Conservation (phyloP, 1,140 invertebrate genomes). For the Caenorhabditis remanei region DNA sequence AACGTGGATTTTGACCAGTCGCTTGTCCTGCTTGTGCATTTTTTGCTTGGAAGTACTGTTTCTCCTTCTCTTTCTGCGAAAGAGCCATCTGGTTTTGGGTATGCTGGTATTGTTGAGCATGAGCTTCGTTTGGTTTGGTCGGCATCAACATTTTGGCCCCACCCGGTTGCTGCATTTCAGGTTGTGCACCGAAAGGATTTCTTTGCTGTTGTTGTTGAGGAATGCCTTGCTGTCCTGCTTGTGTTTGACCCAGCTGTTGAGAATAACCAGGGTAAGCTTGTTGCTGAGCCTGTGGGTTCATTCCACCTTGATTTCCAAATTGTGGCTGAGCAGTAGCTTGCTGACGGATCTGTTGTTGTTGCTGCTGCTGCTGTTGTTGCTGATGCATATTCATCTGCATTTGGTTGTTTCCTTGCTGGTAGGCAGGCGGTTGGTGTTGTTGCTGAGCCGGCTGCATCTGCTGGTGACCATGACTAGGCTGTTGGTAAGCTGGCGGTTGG, state of each 20-base stretch:
- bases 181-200: slow-evolving; percentile 12
- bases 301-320: neutral
- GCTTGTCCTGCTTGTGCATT: neutral
- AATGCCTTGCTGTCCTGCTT: neutral
- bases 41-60: slow-evolving; percentile 35
- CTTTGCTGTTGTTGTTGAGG: slow-evolving; percentile 21
- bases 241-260: neutral
- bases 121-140: neutral
- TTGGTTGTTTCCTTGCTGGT: slow-evolving; percentile 8
- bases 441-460: neutral
- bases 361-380: neutral
- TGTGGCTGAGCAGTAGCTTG: neutral
- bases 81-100: slow-evolving; percentile 6
- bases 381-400: slow-evolving; percentile 32
- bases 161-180: slow-evolving; percentile 7
- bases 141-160: neutral
- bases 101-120: slow-evolving; percentile 40
- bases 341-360: neutral
- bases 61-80: slow-evolving; percentile 1
- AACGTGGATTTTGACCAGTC: neutral
- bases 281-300: neutral
- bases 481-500: slow-evolving; percentile 18
- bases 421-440: neutral
- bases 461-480: slow-evolving; percentile 3
- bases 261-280: neutral